A percentile compares a stretch with the other conserved stretches of the same genome.
phyloP scores from a whole-genome alignment of 2,888 invertebrate species.

The Coenonympha arcania region DNA sequence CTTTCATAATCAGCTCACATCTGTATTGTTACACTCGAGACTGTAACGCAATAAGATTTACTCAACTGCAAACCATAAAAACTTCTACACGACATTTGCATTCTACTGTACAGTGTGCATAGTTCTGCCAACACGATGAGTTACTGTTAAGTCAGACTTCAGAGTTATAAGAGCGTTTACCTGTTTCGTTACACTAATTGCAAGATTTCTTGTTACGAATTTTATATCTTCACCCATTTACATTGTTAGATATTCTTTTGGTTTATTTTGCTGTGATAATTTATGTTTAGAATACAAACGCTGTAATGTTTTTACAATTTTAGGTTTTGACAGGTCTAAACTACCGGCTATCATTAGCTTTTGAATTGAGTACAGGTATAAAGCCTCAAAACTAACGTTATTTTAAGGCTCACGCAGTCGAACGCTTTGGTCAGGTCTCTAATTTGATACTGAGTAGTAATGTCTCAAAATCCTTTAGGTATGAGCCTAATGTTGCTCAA shows the following conservation, averaged over 20 bases:
- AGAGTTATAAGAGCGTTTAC: background rate
- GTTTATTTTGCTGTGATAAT: background rate
- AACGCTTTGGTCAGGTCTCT: too few relatives aligned
- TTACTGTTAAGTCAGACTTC: background rate
- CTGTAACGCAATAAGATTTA: conserved; percentile 18
- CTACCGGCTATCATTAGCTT: too few relatives aligned
- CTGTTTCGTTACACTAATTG: background rate
- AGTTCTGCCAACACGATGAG: background rate
- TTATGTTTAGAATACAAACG: too few relatives aligned
- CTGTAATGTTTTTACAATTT: too few relatives aligned
- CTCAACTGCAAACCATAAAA: conserved; percentile 14
- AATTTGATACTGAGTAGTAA: too few relatives aligned
- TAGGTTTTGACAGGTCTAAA: too few relatives aligned
- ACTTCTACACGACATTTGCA: conserved; percentile 3
- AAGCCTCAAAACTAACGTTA: too few relatives aligned
- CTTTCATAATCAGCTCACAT: conserved; percentile 20
- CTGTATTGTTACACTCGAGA: too few relatives aligned
- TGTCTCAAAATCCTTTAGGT: too few relatives aligned
- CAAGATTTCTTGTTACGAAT: background rate
- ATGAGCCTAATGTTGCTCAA: too few relatives aligned
- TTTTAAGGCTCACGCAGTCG: too few relatives aligned
- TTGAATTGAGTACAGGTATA: too few relatives aligned
- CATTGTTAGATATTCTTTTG: background rate
- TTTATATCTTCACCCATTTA: background rate
- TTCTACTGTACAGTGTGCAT: background rate